These are phyloP conservation scores for Brachionus calyciflorus DNA, from an alignment of 1,140 invertebrate species.

Conservation along the genomic window DNA sequence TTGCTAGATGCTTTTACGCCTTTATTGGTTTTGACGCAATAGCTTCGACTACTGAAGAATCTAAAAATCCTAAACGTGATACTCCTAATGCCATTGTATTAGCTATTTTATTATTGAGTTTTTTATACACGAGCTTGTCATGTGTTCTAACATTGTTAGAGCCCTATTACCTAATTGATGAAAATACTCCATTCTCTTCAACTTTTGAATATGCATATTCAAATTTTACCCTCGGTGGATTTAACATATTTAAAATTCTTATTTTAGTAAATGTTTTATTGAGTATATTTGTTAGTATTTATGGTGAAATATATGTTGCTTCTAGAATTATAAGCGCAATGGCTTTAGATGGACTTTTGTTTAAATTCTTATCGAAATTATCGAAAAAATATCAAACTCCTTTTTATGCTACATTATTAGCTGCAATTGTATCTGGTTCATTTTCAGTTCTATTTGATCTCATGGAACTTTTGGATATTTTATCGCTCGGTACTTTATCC, in stretches of 20 bases:
- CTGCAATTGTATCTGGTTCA: slow-evolving; percentile 71
- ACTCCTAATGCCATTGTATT: slow-evolving; percentile 54
- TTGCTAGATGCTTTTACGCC: slow-evolving; percentile 53
- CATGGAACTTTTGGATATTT: slow-evolving; percentile 84
- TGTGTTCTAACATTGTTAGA: slow-evolving; percentile 54
- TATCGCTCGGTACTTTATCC: slow-evolving; percentile 85
- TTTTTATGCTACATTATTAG: slow-evolving; percentile 72
- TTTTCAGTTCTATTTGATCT: slow-evolving; percentile 83
- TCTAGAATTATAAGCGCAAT: slow-evolving; percentile 82
- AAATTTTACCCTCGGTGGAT: neutral
- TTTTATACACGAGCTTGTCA: slow-evolving; percentile 52
- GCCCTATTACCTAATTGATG: slow-evolving; percentile 50
- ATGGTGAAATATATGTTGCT: slow-evolving; percentile 68
- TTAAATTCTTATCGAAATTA: slow-evolving; percentile 71
- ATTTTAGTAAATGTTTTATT: neutral
- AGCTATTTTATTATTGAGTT: slow-evolving; percentile 51
- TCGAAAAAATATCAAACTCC: slow-evolving; percentile 76
- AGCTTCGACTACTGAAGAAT: slow-evolving; percentile 51
- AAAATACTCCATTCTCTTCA: slow-evolving; percentile 47
- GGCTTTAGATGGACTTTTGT: slow-evolving; percentile 80
- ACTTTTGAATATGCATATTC: slow-evolving; percentile 30
- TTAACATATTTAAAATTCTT: slow-evolving; percentile 16
- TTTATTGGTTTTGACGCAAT: slow-evolving; percentile 53
- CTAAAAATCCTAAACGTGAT: slow-evolving; percentile 52
- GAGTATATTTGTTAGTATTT: slow-evolving; percentile 13